Evolutionary conservation across 1,140 invertebrate species (phyloP), one percentile per base, ranked within the genome.

Genomic region (Pseudomyrmex pallidus): DNA sequence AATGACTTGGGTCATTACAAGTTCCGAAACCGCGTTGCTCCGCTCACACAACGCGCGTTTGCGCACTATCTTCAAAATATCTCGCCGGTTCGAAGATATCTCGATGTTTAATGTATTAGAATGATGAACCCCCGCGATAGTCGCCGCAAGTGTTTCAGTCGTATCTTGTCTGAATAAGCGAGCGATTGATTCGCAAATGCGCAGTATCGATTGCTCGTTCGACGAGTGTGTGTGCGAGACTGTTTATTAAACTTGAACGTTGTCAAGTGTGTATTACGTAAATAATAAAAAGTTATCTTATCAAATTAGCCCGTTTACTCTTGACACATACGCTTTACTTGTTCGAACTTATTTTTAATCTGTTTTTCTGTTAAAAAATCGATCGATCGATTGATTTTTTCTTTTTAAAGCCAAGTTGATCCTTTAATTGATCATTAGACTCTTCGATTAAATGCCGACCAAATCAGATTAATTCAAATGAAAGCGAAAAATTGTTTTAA

Each of bases 181-280:
- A 82, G 76, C 48, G 54, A 74, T 85, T 64, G 78, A 57, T 62
- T 88, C 80, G 85, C 74, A 86, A 84, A 57, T 80, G 82, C 35
- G 35, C 70, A 82, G 62, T 82, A 88, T 87, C 85, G 87, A 88
- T 88, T 87, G 83, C 80, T 83, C 62, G 74, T 74, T 70, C 74
- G 85, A 12, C 13, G 10, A 70, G 54, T 84, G 74, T 77, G 74
- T 77, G n/a, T 17, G 35, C 57, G 83, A 87, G 82, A 76, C 84
- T 86, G 82, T 88, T 87, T 82, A 67, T 86, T 76, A 83, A 82
- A 83, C 72, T 83, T 70, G 66, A 87, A 83, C 50, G 25, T 52
- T 73, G 25, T 54, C 50, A 56, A 62, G 35, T 17, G 7, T 74
- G 2, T 66, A 77, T 66, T 77, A 52, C 62, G 74, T 74, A 74